Percentiles rank a stretch among this genome's conserved stretches.
Evolutionary conservation across 2,113 vertebrate species (phyloP).

Genomic region (Oncorhynchus kisutch): DNA sequence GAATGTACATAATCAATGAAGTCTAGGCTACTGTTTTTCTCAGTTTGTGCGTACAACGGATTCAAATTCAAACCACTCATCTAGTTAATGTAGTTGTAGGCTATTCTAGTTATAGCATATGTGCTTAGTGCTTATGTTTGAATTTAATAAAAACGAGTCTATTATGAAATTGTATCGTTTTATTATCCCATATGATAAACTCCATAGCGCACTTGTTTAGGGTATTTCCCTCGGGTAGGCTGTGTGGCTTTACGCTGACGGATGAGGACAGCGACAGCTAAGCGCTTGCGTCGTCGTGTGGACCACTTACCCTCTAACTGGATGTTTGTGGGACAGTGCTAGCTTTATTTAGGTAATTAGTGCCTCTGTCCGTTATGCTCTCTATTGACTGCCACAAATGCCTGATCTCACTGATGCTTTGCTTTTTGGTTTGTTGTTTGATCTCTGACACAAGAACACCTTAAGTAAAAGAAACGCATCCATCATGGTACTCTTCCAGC

Average conservation of each 20-base stretch:
- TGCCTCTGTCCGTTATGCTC: constrained; percentile 25
- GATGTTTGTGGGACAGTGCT: constrained; percentile 3
- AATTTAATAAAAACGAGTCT: too few relatives aligned
- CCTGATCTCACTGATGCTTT: constrained; percentile 20
- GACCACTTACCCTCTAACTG: constrained; percentile 31
- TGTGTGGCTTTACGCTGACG: neutral
- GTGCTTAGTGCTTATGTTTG: too few relatives aligned
- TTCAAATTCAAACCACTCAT: too few relatives aligned
- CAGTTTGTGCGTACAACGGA: too few relatives aligned
- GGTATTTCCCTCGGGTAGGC: too few relatives aligned
- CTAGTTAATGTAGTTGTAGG: too few relatives aligned
- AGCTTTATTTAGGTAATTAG: constrained; percentile 32
- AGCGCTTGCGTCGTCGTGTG: constrained; percentile 14
- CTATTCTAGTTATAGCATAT: too few relatives aligned
- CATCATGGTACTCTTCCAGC: constrained; percentile 29
- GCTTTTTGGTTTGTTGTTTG: constrained; percentile 24
- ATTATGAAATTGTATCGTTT: too few relatives aligned
- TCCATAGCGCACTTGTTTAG: too few relatives aligned
- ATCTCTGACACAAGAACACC: constrained; percentile 10
- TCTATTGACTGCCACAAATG: constrained; percentile 6
- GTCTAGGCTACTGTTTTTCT: too few relatives aligned
- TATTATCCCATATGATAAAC: too few relatives aligned
- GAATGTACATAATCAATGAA: too few relatives aligned
- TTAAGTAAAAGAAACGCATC: constrained; percentile 5
- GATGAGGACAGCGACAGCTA: constrained; percentile 3